These are phyloP conservation scores for Anoplolepis gracilipes DNA, from an alignment of 1,140 invertebrate genomes.

Conservation along the genomic window DNA sequence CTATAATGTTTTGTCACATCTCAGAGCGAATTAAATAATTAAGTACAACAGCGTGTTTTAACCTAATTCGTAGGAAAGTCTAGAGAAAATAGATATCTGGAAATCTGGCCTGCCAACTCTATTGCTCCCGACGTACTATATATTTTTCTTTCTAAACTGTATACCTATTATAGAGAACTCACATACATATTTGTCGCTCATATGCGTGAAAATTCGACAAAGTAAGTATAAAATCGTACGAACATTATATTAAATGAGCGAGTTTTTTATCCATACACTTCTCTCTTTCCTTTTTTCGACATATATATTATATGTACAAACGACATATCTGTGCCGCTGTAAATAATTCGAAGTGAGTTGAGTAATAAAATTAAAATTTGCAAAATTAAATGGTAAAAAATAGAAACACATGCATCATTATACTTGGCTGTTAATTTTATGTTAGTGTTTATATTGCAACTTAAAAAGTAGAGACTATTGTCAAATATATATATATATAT, in stretches of 20 bases:
- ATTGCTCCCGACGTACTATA: conserved; percentile 22
- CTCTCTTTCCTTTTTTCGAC: not conserved
- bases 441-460: conserved; percentile 30
- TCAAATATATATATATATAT: conserved; percentile 16
- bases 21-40: conserved; percentile 46
- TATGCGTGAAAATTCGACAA: conserved; percentile 24
- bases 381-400: conserved; percentile 9
- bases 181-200: conserved; percentile 10
- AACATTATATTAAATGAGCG: conserved; percentile 17
- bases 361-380: conserved; percentile 6
- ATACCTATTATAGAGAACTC: conserved; percentile 27
- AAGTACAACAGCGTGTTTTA: conserved; percentile 45
- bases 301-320: conserved; percentile 35
- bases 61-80: conserved; percentile 38
- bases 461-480: conserved; percentile 11
- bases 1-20: not conserved
- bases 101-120: conserved; percentile 11
- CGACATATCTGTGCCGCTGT: not conserved
- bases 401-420: not conserved
- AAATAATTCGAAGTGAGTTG: conserved; percentile 3
- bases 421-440: conserved; percentile 30
- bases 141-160: conserved; percentile 23
- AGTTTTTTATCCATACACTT: conserved; percentile 13
- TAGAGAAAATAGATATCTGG: conserved; percentile 43
- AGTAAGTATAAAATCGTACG: conserved; percentile 29